Evolutionary conservation across 1,140 invertebrate genomes (phyloP), one percentile per base, ranked within the genome.

Genomic region (Lasaia peninsularis): DNA sequence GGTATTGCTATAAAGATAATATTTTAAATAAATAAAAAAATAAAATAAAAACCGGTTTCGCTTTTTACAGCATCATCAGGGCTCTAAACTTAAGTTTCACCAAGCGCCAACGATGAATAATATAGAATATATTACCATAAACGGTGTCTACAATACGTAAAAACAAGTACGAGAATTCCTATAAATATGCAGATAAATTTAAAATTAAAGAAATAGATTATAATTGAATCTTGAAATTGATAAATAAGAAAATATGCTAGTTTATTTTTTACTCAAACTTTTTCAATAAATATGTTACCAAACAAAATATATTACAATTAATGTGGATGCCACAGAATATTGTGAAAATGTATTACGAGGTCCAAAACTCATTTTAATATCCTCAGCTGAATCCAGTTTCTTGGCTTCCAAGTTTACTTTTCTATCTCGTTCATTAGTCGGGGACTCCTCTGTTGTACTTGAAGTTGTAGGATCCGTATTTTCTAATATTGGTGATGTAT

Each of bases 331-430:
- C 9, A 44, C 8, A 16, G 14, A 44, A 20, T 2, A 44, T 20
- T 16, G 10, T 8, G 37, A 44, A 10, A 44, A 44, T 18, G 18
- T 44, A 44, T 44, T 44, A 9, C 18, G 37, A 16, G 37, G 18
- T 44, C 37, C 37, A 20, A 20, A 10, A 44, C 20, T 58, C 1
- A 28, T 28, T 52, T 31, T 58, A 12, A 33, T 44, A 58, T 35
- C 10, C 21, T 48, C 11, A 58, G 40, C 31, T 11, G 16, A 44
- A 18, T 44, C 14, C 40, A 76, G 67, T 12, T 69, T 67, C 51
- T 75, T 74, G 48, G 78, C 75, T 62, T 80, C 74, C 9, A 76
- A 58, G 32, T 67, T 73, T 10, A 58, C 33, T 52, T 73, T 70
- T 56, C 75, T 63, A 35, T 68, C 34, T 52, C 56, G 34, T 58